Conservation (phyloP, 2,797 vertebrate genomes). For the Characodon lateralis region DNA sequence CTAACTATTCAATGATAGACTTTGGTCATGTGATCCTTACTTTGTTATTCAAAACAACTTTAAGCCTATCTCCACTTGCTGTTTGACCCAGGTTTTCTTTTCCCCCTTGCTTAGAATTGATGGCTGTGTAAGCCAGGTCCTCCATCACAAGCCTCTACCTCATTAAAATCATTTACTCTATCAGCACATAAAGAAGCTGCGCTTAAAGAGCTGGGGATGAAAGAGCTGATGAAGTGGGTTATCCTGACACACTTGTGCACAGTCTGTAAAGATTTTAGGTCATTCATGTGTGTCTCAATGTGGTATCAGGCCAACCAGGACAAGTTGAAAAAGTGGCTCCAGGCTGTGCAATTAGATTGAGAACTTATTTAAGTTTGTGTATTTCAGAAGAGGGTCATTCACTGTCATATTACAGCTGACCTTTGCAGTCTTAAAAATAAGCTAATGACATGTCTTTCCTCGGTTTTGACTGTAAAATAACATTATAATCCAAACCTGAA, state of each 20-base stretch:
- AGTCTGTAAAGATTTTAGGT: constrained; percentile 59
- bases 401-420: constrained; percentile 64
- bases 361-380: constrained; percentile 69
- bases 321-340: constrained; percentile 30
- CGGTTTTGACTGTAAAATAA: constrained; percentile 15
- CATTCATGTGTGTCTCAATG: constrained; percentile 43
- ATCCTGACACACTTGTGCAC: constrained; percentile 47
- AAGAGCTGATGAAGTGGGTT: constrained; percentile 61
- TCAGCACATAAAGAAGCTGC: constrained; percentile 57
- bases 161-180: constrained; percentile 65
- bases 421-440: constrained; percentile 38
- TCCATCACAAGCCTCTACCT: constrained; percentile 59
- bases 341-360: constrained; percentile 59
- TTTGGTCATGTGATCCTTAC: neutral
- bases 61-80: constrained; percentile 9
- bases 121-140: constrained; percentile 39
- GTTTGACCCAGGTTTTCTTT: constrained; percentile 31
- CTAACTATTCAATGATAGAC: constrained; percentile 9
- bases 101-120: constrained; percentile 32
- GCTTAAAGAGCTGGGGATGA: constrained; percentile 52
- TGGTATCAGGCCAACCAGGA: constrained; percentile 20
- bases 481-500: neutral
- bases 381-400: constrained; percentile 49
- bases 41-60: constrained; percentile 15
- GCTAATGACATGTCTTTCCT: constrained; percentile 8